A percentile compares a stretch with the other conserved stretches of the same genome.
phyloP scores from a whole-genome alignment of 2,797 vertebrate species.

The Phoebastria nigripes region DNA sequence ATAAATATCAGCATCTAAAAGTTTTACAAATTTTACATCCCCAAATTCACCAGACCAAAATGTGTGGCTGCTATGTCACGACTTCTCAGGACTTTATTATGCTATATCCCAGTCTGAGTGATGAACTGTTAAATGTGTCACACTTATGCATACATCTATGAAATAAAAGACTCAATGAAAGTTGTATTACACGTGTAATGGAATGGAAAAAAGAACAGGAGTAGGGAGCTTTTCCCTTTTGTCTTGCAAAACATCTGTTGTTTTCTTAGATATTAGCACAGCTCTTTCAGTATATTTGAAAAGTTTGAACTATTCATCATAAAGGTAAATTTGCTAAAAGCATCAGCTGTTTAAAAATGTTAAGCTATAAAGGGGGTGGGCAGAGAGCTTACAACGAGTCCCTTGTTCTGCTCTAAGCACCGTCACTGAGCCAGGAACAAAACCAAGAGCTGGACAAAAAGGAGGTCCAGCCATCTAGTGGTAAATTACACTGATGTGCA shows the following conservation, averaged over 20 bases:
- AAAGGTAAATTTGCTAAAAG: background rate
- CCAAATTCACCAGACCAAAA: background rate
- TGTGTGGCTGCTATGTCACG: background rate
- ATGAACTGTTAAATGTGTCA: background rate
- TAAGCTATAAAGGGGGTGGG: background rate
- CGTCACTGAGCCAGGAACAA: background rate
- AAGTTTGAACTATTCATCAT: background rate
- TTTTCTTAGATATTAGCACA: background rate
- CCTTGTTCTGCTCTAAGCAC: background rate
- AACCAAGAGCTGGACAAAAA: background rate
- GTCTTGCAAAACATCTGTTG: background rate
- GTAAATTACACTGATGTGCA: background rate
- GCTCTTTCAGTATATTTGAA: background rate
- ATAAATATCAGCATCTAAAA: background rate
- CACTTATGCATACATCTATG: background rate
- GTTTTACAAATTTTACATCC: background rate
- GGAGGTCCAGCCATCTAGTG: slow-evolving; percentile 34
- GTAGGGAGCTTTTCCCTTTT: background rate
- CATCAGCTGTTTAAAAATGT: background rate
- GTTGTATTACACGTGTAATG: background rate
- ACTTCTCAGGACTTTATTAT: background rate
- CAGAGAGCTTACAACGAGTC: background rate
- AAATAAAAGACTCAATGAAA: background rate
- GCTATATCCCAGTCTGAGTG: background rate
- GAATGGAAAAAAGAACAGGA: background rate